Evolutionary conservation across 2,888 invertebrate genomes (phyloP), one percentile per base, ranked within the genome.

Genomic region (Phasia obesa): DNA sequence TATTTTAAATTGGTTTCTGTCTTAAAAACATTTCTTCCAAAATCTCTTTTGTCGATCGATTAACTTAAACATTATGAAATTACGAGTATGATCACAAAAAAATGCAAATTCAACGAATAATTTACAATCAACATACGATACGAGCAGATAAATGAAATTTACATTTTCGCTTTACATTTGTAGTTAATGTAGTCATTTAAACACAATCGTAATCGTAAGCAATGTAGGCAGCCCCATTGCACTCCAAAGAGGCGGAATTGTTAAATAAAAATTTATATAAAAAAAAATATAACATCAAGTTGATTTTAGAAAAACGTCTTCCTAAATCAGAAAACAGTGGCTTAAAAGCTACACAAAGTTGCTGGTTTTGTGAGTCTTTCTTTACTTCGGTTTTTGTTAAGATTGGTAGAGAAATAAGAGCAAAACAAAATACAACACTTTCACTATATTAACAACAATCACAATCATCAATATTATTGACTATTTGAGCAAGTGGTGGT

Each of bases 401-500:
- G n/a, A n/a, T n/a, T 44, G 15, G n/a, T n/a, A 11, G 15, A 57
- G 19, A 70, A 35, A 31, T 47, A 11, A 64, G 31, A 55, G 27
- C 19, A 74, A 27, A 1, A 23, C 27, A 44, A 53, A 42, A 60
- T 35, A 51, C 47, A 69, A 77, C 60, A 77, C 81, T 82, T 82
- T 82, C 81, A 82, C 81, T 62, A 47, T 19, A 49, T 38, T 75
- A 59, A 15, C 31, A 64, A 13, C 42, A 80, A 49, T 19, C 17
- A 35, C 47, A 59, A 74, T 11, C 51, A 65, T 27, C 69, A 73
- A 73, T n/a, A n/a, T n/a, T n/a, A n/a, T 82, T 82, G 82, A 21
- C 70, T 75, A 69, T 64, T 62, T 55, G 47, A 59, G 38, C 44
- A 60, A 65, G 42, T 47, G 23, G 38, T 57, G 25, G 6, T 59